Conservation (phyloP, 2,797 vertebrate genomes). For the Mormyrus proboscirostris region DNA sequence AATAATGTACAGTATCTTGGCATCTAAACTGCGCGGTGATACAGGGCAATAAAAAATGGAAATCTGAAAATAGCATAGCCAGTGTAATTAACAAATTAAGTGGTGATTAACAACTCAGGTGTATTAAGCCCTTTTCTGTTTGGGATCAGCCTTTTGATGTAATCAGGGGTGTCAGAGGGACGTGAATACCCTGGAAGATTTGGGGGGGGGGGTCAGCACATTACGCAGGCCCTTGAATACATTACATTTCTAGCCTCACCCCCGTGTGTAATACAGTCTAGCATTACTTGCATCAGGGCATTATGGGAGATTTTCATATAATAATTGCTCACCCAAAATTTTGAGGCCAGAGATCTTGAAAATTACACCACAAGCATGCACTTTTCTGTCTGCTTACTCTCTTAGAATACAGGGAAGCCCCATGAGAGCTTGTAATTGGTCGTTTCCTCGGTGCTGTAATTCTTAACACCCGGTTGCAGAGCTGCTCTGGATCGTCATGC, state of each 20-base stretch:
- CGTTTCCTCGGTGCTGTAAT: neutral
- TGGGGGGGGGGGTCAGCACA: neutral
- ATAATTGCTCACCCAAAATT: neutral
- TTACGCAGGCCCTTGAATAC: neutral
- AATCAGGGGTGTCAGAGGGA: neutral
- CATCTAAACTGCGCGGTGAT: neutral
- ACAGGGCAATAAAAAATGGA: neutral
- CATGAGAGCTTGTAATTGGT: neutral
- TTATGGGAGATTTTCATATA: neutral
- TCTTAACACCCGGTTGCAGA: neutral
- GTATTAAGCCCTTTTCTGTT: neutral
- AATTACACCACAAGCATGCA: neutral
- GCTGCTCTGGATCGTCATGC: neutral
- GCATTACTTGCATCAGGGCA: neutral
- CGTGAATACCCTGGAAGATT: neutral
- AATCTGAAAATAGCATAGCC: neutral
- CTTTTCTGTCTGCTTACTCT: neutral
- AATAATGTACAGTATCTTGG: neutral
- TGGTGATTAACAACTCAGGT: neutral
- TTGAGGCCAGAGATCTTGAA: neutral
- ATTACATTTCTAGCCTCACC: neutral
- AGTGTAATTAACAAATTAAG: neutral
- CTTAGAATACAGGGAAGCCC: neutral
- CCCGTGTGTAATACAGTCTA: neutral
- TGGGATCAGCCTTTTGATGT: neutral